Percentiles rank a stretch among this genome's conserved stretches.
Evolutionary conservation across 2,113 vertebrate species (phyloP).

Genomic region (Pogona vitticeps): DNA sequence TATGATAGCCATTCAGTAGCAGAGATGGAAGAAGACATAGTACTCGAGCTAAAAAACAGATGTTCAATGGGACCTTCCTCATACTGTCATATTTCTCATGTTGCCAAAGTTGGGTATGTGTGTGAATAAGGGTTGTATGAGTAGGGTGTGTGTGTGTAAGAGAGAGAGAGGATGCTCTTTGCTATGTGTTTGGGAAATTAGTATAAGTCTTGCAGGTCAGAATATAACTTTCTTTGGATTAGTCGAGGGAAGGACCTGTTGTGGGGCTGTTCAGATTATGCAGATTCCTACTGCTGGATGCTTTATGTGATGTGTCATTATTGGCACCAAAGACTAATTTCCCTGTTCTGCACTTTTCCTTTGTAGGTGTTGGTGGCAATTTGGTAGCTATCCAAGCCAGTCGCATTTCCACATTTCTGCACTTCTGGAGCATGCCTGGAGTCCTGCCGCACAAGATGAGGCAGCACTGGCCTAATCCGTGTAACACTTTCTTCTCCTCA

Average conservation of each 20-base stretch:
- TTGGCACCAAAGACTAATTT: too few species aligned
- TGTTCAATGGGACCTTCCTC: not conserved
- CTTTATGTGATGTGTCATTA: not conserved
- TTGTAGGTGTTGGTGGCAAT: constrained; percentile 91
- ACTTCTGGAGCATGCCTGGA: constrained; percentile 90
- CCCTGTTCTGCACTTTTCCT: constrained; percentile 29
- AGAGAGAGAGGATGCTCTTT: not conserved
- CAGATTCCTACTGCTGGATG: not conserved
- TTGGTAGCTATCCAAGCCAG: constrained; percentile 97
- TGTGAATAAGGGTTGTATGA: not conserved
- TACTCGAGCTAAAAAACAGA: not conserved
- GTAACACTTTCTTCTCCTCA: constrained; percentile 87
- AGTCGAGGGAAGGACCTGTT: not conserved
- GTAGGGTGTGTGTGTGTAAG: not conserved
- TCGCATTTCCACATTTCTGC: constrained; percentile 93
- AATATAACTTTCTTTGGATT: not conserved
- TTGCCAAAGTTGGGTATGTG: not conserved
- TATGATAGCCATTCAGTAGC: not conserved
- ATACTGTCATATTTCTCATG: not conserved
- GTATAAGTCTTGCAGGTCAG: not conserved
- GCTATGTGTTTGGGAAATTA: not conserved
- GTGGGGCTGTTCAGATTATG: not conserved
- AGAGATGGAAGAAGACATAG: not conserved
- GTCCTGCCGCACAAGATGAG: constrained; percentile 91
- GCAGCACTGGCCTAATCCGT: constrained; percentile 90